Evolutionary conservation across 2,888 invertebrate species (phyloP), one percentile per base, ranked within the genome.

Genomic region (Agonopterix alstromeriana): DNA sequence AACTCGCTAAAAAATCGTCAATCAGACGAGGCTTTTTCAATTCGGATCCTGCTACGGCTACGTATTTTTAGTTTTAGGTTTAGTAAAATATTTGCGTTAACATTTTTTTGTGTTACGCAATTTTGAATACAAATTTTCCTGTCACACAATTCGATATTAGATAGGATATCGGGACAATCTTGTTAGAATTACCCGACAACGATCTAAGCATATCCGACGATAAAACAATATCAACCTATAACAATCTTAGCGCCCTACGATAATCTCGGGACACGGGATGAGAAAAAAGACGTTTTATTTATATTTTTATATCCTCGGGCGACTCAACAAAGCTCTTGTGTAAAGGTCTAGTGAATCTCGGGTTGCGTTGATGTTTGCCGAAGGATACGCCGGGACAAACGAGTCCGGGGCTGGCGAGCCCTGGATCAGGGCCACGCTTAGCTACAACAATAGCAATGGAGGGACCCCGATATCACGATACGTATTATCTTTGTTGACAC

Each of bases 361-460:
- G 81, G 76, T 79, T 78, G 72, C 73, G 80, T 67, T 77, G 77
- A 77, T 84, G 85, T 86, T 86, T 87, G 81, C 82, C 74, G 73
- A 81, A 77, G 86, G 82, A 82, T 82, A 81, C 81, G 73, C 79
- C 78, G 79, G 77, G 82, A 86, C 85, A 86, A 86, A 85, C 84
- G 82, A 84, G 80, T 36, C 70, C 68, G 70, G 67, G 60, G 27
- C 66, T 70, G 69, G 67, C 73, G 73, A 81, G 77, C 77, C 73
- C 71, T 70, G 77, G 83, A 83, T 83, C 81, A 79, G 52, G 46
- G 48, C 45, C 51, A 49, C 56, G 77, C 78, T 80, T 80, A 80
- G 73, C 69, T 71, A 72, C 77, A 80, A 83, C 82, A 85, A 84
- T 80, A 67, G 77, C 77, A 73, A 73, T 73, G 76, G 73, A 76